phyloP scores from a whole-genome alignment of 2,797 vertebrate genomes.

The Tachyglossus aculeatus region DNA sequence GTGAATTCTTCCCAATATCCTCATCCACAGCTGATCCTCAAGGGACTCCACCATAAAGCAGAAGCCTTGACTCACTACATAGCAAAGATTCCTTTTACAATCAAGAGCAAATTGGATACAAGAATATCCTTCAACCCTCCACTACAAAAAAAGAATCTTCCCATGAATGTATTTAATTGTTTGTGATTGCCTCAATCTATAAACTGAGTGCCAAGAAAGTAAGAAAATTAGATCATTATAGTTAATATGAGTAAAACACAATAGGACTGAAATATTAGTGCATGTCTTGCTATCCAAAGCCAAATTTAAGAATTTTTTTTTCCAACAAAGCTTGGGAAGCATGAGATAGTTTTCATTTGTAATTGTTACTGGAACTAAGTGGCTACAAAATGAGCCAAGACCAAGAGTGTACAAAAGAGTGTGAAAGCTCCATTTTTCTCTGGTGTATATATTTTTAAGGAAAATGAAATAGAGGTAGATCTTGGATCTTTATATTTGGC shows the following conservation, averaged over 20 bases:
- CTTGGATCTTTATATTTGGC: too few species aligned
- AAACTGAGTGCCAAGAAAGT: background rate
- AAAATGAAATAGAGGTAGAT: too few species aligned
- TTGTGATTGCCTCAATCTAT: background rate
- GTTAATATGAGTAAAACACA: background rate
- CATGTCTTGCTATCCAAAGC: constrained; percentile 12
- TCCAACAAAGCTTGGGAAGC: constrained; percentile 1
- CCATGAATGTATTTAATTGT: background rate
- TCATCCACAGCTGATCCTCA: too few species aligned
- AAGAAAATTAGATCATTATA: background rate
- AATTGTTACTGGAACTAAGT: constrained; percentile 2
- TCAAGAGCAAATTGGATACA: too few species aligned
- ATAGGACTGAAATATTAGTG: background rate
- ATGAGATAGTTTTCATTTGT: background rate
- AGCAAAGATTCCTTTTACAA: too few species aligned
- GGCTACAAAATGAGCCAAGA: too few species aligned
- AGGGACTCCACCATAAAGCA: too few species aligned
- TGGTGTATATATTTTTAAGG: constrained; percentile 6
- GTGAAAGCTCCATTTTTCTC: constrained; percentile 2
- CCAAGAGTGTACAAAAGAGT: too few species aligned
- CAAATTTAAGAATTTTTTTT: background rate
- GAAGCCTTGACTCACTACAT: too few species aligned
- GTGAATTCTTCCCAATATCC: too few species aligned
- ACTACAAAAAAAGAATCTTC: background rate
- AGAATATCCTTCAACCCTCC: background rate